Conservation (phyloP, 2,888 invertebrate species). For the Tetragnatha montana region DNA sequence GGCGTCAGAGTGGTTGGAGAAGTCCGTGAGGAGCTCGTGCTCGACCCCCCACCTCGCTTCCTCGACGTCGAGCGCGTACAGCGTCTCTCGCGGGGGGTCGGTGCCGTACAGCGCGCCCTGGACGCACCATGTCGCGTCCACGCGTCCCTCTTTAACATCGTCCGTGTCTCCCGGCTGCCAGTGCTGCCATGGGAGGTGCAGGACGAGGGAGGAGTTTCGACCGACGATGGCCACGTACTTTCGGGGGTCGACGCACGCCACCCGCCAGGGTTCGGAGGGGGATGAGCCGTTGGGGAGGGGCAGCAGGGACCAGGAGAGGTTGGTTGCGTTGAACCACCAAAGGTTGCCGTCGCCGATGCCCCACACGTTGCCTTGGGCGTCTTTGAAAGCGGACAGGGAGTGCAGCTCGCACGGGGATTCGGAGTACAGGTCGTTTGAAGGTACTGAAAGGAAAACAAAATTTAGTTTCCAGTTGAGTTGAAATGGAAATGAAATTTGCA, state of each 20-base stretch:
- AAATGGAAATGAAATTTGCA: too few relatives aligned
- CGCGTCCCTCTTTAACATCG: conserved; percentile 52
- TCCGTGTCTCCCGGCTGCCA: conserved; percentile 67
- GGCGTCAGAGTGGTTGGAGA: conserved; percentile 42
- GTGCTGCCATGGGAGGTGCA: conserved; percentile 58
- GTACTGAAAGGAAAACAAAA: conserved; percentile 51
- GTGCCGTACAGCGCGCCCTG: conserved; percentile 38
- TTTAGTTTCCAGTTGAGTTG: too few relatives aligned
- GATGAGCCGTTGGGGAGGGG: conserved; percentile 60
- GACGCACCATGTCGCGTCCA: conserved; percentile 60
- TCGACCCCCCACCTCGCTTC: conserved; percentile 59
- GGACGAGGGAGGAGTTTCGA: conserved; percentile 44
- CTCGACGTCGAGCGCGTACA: conserved; percentile 56
- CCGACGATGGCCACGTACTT: conserved; percentile 54
- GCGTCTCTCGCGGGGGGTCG: conserved; percentile 48
- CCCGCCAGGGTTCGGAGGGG: conserved; percentile 55
- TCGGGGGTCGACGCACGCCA: conserved; percentile 60
- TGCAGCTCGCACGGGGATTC: conserved; percentile 65
- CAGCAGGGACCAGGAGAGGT: conserved; percentile 59
- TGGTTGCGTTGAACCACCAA: conserved; percentile 69
- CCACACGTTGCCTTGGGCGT: conserved; percentile 62
- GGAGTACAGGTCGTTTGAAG: conserved; percentile 51
- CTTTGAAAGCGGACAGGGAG: conserved; percentile 57
- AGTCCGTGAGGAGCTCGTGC: conserved; percentile 50
- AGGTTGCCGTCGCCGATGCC: conserved; percentile 63